These are phyloP conservation scores for Hartigia nigra DNA, from an alignment of 2,888 invertebrate genomes.

Conservation along the genomic window DNA sequence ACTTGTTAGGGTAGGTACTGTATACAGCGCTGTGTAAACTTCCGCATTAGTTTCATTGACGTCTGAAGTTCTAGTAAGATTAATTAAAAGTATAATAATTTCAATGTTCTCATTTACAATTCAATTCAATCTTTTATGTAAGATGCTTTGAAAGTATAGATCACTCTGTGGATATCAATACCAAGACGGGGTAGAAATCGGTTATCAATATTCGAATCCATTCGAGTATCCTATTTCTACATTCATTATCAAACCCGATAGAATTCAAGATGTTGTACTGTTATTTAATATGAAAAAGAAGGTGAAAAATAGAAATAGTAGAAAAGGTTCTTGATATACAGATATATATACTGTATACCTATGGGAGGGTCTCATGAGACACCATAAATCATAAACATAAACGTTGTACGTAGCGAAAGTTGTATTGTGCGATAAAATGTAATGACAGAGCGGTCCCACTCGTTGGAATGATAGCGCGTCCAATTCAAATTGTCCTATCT, in stretches of 20 bases:
- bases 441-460: slow-evolving; percentile 49
- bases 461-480: slow-evolving; percentile 36
- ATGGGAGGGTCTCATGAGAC: neutral
- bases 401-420: slow-evolving; percentile 36
- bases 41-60: neutral
- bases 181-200: too few species aligned
- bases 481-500: slow-evolving; percentile 25
- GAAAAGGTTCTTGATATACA: neutral
- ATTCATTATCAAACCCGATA: too few species aligned
- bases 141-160: too few species aligned
- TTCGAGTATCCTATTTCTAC: too few species aligned
- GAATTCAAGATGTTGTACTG: neutral
- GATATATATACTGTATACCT: neutral
- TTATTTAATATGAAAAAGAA: neutral
- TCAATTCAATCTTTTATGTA: too few species aligned
- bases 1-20: neutral
- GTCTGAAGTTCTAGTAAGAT: too few species aligned
- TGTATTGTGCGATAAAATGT: slow-evolving; percentile 34
- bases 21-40: neutral
- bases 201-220: too few species aligned
- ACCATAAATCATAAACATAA: slow-evolving; percentile 12
- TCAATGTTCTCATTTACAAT: too few species aligned
- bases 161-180: too few species aligned
- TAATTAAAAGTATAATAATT: too few species aligned
- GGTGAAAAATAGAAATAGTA: neutral